A percentile compares a stretch with the other conserved stretches of the same genome.
Evolutionary conservation across 2,888 invertebrate genomes (phyloP).

Genomic region (Callyntrura sp.): DNA sequence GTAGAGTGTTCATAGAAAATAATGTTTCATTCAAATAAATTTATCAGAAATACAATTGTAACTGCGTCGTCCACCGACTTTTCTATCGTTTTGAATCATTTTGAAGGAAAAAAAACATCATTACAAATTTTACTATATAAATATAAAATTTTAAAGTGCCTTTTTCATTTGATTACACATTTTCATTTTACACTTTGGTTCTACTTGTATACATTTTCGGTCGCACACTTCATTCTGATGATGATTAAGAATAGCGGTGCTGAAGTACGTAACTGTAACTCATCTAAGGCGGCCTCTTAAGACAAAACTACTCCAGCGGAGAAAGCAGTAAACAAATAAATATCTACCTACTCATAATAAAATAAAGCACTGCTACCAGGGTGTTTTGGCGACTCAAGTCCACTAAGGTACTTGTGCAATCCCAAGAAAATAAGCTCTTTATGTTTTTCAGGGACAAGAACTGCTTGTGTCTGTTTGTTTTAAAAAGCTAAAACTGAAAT

Average conservation of each 20-base stretch:
- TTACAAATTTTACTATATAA: no score
- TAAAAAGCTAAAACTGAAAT: background rate
- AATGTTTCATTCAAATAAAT: no score
- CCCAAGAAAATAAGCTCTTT: conserved; percentile 5
- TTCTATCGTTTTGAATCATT: no score
- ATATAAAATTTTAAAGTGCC: background rate
- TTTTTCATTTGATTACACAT: no score
- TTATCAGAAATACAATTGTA: no score
- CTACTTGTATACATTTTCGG: background rate
- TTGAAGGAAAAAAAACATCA: no score
- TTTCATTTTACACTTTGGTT: background rate
- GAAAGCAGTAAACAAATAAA: background rate
- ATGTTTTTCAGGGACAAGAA: background rate
- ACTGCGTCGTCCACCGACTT: no score
- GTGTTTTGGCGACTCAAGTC: no score
- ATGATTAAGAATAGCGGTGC: background rate
- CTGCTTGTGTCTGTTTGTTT: background rate
- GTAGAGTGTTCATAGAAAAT: no score
- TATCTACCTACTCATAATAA: background rate
- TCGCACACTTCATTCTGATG: background rate
- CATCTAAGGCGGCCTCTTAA: background rate
- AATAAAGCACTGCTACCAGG: background rate
- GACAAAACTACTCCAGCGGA: background rate
- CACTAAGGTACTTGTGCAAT: conserved; percentile 3
- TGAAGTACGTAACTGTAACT: background rate